These are phyloP conservation scores for Chrysopilus asiliformis DNA, from an alignment of 2,888 invertebrate genomes.

Conservation along the genomic window DNA sequence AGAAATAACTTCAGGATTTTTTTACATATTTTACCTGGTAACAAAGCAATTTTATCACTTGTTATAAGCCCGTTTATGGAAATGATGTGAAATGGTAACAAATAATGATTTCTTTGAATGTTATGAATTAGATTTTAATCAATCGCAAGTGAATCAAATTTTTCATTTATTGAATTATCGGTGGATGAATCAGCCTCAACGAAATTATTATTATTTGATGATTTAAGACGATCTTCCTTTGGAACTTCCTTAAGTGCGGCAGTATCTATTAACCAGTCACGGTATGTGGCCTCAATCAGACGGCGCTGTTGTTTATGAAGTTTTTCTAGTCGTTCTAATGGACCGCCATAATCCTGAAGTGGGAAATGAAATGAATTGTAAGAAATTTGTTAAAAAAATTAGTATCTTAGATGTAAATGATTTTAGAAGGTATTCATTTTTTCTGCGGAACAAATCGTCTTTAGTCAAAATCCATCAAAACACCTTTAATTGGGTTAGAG, in stretches of 20 bases:
- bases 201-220: not conserved
- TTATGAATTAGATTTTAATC: no score
- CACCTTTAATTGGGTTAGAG: no score
- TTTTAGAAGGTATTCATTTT: not conserved
- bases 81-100: no score
- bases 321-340: constrained; percentile 39
- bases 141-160: no score
- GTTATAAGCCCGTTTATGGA: no score
- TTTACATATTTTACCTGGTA: no score
- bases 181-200: no score
- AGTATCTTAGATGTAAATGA: not conserved
- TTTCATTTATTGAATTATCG: no score
- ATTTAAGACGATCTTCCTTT: constrained; percentile 34
- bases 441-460: not conserved
- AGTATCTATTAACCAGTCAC: constrained; percentile 47
- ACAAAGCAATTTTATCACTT: no score
- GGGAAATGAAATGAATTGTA: not conserved
- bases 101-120: no score
- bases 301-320: constrained; percentile 44
- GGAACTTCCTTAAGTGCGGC: constrained; percentile 39
- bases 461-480: no score
- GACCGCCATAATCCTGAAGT: constrained; percentile 47
- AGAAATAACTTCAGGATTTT: no score
- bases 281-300: constrained; percentile 44
- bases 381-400: not conserved